These are phyloP conservation scores for Petrolisthes manimaculis DNA, from an alignment of 2,888 invertebrate species.

Conservation along the genomic window DNA sequence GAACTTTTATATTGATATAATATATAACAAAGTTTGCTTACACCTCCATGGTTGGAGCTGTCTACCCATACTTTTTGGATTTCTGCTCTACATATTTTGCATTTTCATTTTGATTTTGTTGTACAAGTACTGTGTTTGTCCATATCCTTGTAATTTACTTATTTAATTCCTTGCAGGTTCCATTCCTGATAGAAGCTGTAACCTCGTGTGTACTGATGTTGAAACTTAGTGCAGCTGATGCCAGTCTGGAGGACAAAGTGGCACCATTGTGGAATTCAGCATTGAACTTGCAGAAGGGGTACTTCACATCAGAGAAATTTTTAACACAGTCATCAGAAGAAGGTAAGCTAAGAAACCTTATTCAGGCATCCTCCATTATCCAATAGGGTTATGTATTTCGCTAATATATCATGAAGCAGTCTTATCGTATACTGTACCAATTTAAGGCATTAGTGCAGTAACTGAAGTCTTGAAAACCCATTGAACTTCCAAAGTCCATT, in stretches of 20 bases:
- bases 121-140: too few species aligned
- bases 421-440: not conserved
- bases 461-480: too few species aligned
- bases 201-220: constrained; percentile 79
- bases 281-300: constrained; percentile 82
- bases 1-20: too few species aligned
- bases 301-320: constrained; percentile 86
- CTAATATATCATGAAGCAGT: not conserved
- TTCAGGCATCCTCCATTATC: not conserved
- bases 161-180: constrained; percentile 69
- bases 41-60: too few species aligned
- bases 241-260: constrained; percentile 71
- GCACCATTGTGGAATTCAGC: constrained; percentile 79
- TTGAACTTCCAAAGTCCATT: too few species aligned
- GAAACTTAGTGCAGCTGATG: constrained; percentile 73
- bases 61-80: too few species aligned
- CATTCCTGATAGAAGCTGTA: constrained; percentile 80
- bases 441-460: too few species aligned
- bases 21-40: too few species aligned
- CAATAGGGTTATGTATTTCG: not conserved
- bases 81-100: too few species aligned
- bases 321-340: constrained; percentile 80
- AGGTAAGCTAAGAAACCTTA: constrained; percentile 69
- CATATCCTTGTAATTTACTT: too few species aligned
- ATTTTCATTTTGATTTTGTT: too few species aligned